phyloP scores from a whole-genome alignment of 2,113 vertebrate species.

The Damaliscus lunatus region DNA sequence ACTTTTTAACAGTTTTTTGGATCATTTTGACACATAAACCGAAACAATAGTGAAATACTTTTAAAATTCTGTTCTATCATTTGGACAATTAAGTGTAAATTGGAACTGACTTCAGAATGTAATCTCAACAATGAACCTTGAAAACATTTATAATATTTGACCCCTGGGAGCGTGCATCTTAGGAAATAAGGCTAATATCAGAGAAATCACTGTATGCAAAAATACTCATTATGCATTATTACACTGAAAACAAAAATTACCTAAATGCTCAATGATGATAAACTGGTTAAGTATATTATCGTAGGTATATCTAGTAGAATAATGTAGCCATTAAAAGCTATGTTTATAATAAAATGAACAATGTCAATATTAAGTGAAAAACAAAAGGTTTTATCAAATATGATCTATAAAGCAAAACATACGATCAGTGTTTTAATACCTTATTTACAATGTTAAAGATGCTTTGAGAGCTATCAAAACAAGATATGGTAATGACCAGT shows the following conservation, averaged over 20 bases:
- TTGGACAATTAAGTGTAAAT: not conserved
- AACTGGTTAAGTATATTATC: not conserved
- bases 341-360: slow-evolving; percentile 18
- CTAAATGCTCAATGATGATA: not conserved
- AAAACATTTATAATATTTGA: slow-evolving; percentile 30
- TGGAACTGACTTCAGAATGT: not conserved
- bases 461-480: slow-evolving; percentile 22
- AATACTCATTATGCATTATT: not conserved
- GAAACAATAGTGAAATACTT: not conserved
- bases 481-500: not conserved
- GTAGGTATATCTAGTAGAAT: not conserved
- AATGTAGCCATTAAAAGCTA: not conserved
- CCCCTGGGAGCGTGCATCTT: not conserved
- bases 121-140: not conserved
- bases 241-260: not conserved
- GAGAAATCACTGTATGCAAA: slow-evolving; percentile 5
- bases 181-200: slow-evolving; percentile 24
- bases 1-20: slow-evolving; percentile 25
- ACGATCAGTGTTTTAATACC: not conserved
- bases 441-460: slow-evolving; percentile 20
- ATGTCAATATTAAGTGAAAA: slow-evolving; percentile 3
- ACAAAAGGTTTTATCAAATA: not conserved
- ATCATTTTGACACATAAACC: not conserved
- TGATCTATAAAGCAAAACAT: not conserved
- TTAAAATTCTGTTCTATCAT: not conserved